Evolutionary conservation across 1,140 invertebrate species (phyloP), one percentile per base, ranked within the genome.

Genomic region (Diabrotica virgifera): DNA sequence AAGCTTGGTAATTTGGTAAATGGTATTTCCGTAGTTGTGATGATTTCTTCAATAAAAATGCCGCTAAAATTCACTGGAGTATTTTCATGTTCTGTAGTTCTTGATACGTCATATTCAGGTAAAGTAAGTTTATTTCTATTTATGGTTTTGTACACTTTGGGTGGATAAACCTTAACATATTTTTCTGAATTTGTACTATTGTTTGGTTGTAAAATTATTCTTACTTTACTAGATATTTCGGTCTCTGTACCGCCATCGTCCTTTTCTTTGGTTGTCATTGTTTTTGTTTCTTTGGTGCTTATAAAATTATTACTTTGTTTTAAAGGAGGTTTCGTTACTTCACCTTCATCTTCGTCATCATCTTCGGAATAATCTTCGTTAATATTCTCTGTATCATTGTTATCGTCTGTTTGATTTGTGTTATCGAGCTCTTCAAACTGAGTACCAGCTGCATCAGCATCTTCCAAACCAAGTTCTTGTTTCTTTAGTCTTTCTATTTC

Each of bases 261-360:
- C 64, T 72, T 70, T 53, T 73, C 71, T 65, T 74, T 75, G 0
- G 76, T 58, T 14, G 53, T 80, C 77, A 35, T 81, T 76, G 9
- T 80, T 74, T 5, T 82, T 79, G 72, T 84, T 85, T 46, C 71
- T 77, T 6, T 83, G 80, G 11, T 84, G 69, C 37, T 74, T 65
- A 56, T 71, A n/a, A 72, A 73, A 52, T 72, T 69, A 14, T 70
- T 66, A n/a, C 51, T 60, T 40, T 68, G 67, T 24, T 62, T 64
- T 62, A 57, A 56, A 36, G 62, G 10, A 5, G 46, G 14, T 58
- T 63, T 36, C 50, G 36, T 36, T 10, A 36, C 37, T 40, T 60
- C 40, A 35, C 53, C 36, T 51, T 52, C 46, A 52, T 66, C 10
- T 35, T 36, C 54, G 56, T 51, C 38, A 35, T 52, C 46, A 52